Evolutionary conservation across 2,113 vertebrate species (phyloP), one percentile per base, ranked within the genome.

Genomic region (Pitta sordida): DNA sequence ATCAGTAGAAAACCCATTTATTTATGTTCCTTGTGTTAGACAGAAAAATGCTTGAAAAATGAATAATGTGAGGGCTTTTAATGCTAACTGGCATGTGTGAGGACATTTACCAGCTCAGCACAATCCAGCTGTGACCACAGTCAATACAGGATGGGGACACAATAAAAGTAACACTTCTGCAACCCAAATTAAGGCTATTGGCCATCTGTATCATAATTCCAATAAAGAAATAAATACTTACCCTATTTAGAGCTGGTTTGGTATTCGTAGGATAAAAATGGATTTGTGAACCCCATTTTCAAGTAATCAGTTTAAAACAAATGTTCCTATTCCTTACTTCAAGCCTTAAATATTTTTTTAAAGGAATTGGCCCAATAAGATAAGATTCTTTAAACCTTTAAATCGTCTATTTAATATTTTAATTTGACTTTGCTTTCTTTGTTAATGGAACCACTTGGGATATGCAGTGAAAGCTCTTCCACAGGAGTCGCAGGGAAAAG

Each of bases 371-470:
- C 37, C 46, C 64, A 80, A 8, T 71, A 86, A 91, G 59, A 48
- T 65, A 91, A 60, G n/a, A 73, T 75, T 75, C 32, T 55, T 69
- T 59, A 84, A 91, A 83, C 27, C 43, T 68, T 90, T 49, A 51
- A 79, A 71, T 36, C 36, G 59, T 90, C 67, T 91, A 41, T 64
- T 93, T 17, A 89, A 90, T 88, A 93, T 83, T 94, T 93, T 68
- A 93, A 96, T 93, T 84, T 75, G 78, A 91, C 83, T 76, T 94
- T 56, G 68, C 83, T 91, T 87, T 60, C 64, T 92, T 84, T 88
- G 59, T 56, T 93, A 94, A 83, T 55, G 90, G 86, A 60, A 79
- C 37, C 91, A 60, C 76, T 74, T 91, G 67, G 90, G 74, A 96
- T 7, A 55, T 43, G 77, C 83, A 90, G 13, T 63, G 91, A 95